Percentiles rank a stretch among this genome's conserved stretches.
Conservation (phyloP, 2,888 invertebrate species). For the Zhengitettix transpicula region DNA sequence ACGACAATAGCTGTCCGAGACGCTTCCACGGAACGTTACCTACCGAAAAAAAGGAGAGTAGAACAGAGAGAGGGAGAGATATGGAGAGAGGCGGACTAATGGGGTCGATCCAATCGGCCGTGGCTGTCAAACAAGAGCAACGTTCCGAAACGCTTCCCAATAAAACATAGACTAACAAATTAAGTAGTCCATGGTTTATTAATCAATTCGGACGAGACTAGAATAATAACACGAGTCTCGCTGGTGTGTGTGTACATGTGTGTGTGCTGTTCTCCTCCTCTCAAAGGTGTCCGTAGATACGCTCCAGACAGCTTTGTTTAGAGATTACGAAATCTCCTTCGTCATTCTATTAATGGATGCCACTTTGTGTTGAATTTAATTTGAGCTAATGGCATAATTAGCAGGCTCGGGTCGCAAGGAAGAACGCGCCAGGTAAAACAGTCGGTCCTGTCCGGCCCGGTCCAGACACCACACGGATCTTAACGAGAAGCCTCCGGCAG, state of each 20-base stretch:
- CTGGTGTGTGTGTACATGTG: no score
- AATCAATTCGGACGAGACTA: conserved; percentile 1
- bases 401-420: not conserved
- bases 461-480: no score
- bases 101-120: not conserved
- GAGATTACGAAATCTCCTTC: not conserved
- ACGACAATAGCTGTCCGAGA: no score
- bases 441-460: no score
- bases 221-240: not conserved
- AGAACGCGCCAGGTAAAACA: not conserved
- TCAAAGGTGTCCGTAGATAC: no score
- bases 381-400: conserved; percentile 14
- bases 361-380: conserved; percentile 11
- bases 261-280: no score
- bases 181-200: not conserved
- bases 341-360: not conserved
- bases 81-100: not conserved
- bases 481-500: no score
- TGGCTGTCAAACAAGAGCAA: not conserved
- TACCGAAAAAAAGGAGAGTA: no score
- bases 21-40: no score
- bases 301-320: not conserved
- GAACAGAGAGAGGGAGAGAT: no score
- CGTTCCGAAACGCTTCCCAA: not conserved
- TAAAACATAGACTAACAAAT: not conserved